A percentile compares a stretch with the other conserved stretches of the same genome.
phyloP scores from a whole-genome alignment of 37 sponge, comb jelly and placozoan species.

The Aplysina aerophoba region DNA sequence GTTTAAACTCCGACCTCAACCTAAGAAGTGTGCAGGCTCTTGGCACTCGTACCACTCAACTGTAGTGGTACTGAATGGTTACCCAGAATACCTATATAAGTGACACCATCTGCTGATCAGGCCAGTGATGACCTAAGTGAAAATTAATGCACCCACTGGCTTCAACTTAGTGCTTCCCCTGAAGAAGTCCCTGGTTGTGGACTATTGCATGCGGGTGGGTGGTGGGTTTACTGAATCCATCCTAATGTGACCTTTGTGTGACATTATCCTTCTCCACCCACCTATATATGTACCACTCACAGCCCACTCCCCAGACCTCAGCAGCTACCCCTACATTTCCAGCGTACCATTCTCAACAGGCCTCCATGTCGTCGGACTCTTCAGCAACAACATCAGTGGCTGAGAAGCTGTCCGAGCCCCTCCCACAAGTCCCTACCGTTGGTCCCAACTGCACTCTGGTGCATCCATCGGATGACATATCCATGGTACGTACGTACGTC shows the following conservation, averaged over 20 bases:
- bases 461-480: constrained; percentile 93
- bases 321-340: constrained; percentile 50
- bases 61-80: too few species aligned
- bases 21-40: too few species aligned
- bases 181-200: too few species aligned
- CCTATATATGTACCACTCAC: neutral
- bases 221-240: neutral
- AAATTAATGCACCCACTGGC: too few species aligned
- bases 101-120: neutral
- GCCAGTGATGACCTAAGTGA: too few species aligned
- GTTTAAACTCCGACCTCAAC: too few species aligned
- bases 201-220: too few species aligned
- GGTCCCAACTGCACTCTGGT: constrained; percentile 71
- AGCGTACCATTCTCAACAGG: constrained; percentile 40
- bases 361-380: neutral
- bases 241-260: too few species aligned
- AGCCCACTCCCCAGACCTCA: neutral
- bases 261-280: neutral
- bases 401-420: constrained; percentile 20
- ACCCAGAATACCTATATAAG: too few species aligned
- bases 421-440: constrained; percentile 56
- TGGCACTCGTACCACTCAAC: too few species aligned
- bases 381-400: constrained; percentile 10
- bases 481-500: constrained; percentile 89
- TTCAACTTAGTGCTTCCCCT: too few species aligned